Percentiles rank a stretch among this genome's conserved stretches.
These are phyloP conservation scores for Noctilio leporinus DNA, from an alignment of 2,113 vertebrate species.

Conservation along the genomic window DNA sequence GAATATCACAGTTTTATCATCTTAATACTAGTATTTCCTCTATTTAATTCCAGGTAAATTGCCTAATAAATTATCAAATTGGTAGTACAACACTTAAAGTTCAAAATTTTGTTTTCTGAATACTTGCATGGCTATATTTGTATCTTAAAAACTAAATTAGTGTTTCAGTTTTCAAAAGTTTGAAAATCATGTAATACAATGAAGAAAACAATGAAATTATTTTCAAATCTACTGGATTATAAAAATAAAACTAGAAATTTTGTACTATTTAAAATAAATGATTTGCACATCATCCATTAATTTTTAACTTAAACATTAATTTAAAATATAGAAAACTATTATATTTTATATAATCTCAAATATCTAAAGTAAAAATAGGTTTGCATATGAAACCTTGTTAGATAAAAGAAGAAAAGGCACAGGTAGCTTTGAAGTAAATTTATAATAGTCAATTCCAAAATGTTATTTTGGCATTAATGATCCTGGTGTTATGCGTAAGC, in stretches of 20 bases:
- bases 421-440: neutral
- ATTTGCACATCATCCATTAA: neutral
- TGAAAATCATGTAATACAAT: neutral
- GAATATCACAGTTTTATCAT: neutral
- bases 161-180: neutral
- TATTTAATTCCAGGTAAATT: neutral
- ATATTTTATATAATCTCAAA: neutral
- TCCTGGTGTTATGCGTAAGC: too few species aligned
- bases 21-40: neutral
- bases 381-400: neutral
- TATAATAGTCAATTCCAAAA: neutral
- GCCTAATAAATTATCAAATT: neutral
- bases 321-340: neutral
- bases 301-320: neutral
- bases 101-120: neutral
- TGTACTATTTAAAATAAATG: neutral
- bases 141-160: neutral
- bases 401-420: neutral
- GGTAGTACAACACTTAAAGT: neutral
- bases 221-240: neutral
- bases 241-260: neutral
- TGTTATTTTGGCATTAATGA: neutral
- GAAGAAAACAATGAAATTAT: neutral
- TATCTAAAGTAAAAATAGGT: neutral
- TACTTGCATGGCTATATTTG: neutral